phyloP scores from a whole-genome alignment of 2,113 vertebrate genomes.

The Ptyas mucosa region DNA sequence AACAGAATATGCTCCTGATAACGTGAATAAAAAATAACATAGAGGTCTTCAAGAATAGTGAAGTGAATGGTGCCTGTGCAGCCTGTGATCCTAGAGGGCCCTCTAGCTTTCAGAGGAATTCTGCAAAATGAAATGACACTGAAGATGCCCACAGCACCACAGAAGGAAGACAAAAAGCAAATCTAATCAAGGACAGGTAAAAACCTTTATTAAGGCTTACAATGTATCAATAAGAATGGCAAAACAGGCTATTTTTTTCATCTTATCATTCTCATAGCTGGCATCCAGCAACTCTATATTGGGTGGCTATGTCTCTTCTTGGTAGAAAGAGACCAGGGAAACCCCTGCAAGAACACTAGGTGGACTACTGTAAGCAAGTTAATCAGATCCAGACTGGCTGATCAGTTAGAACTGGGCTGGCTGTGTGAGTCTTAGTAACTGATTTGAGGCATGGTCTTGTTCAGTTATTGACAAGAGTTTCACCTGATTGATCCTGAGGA shows the following conservation, averaged over 20 bases:
- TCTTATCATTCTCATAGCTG: background rate
- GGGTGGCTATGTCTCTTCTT: background rate
- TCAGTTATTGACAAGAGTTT: background rate
- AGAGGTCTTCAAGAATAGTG: background rate
- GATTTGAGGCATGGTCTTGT: background rate
- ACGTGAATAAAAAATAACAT: background rate
- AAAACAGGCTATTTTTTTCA: background rate
- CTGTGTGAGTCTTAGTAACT: background rate
- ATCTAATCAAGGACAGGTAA: background rate
- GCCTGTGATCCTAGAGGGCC: background rate
- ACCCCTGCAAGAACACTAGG: background rate
- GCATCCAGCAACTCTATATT: background rate
- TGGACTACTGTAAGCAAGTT: background rate
- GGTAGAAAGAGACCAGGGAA: background rate
- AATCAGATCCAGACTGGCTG: background rate
- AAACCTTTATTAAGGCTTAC: background rate
- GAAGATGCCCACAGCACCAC: background rate
- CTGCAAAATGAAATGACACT: background rate
- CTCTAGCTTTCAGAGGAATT: background rate
- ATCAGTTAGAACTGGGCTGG: background rate
- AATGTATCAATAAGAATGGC: background rate
- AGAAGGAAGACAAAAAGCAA: background rate
- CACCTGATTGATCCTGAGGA: background rate
- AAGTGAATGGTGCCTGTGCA: background rate
- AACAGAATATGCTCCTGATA: background rate